A percentile compares a stretch with the other conserved stretches of the same genome.
Evolutionary conservation across 2,888 invertebrate genomes (phyloP).

Genomic region (Drosophila picticornis): DNA sequence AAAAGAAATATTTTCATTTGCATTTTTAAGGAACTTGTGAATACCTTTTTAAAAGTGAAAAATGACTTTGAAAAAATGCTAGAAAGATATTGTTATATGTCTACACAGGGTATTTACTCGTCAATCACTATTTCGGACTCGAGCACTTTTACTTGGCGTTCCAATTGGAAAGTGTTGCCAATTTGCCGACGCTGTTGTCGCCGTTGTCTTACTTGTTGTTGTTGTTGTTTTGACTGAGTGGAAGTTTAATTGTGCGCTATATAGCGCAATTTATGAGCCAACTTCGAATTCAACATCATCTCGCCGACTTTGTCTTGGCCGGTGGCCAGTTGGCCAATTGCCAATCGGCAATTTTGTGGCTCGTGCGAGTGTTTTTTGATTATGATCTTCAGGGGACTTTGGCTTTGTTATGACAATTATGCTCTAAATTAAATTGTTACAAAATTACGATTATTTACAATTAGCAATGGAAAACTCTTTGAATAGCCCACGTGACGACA

Average conservation of each 20-base stretch:
- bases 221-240: conserved; percentile 51
- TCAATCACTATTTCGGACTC: background rate
- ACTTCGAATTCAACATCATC: background rate
- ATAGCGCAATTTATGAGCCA: conserved; percentile 74
- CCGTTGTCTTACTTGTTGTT: conserved; percentile 17
- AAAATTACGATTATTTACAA: conserved; percentile 63
- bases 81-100: background rate
- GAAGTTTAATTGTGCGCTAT: conserved; percentile 78
- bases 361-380: conserved; percentile 67
- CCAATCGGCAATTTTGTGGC: conserved; percentile 48
- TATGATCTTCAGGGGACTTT: conserved; percentile 56
- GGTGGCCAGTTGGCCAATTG: conserved; percentile 48
- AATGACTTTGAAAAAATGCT: background rate
- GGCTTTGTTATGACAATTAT: conserved; percentile 70
- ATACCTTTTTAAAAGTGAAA: background rate
- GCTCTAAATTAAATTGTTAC: conserved; percentile 74
- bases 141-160: conserved; percentile 60
- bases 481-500: conserved; percentile 61
- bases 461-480: conserved; percentile 39
- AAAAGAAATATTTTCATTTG: background rate
- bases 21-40: background rate
- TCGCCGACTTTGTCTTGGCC: background rate
- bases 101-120: conserved; percentile 18
- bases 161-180: conserved; percentile 79
- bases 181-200: conserved; percentile 67